Evolutionary conservation across 2,888 invertebrate species (phyloP).

Genomic region (Noctua comes): DNA sequence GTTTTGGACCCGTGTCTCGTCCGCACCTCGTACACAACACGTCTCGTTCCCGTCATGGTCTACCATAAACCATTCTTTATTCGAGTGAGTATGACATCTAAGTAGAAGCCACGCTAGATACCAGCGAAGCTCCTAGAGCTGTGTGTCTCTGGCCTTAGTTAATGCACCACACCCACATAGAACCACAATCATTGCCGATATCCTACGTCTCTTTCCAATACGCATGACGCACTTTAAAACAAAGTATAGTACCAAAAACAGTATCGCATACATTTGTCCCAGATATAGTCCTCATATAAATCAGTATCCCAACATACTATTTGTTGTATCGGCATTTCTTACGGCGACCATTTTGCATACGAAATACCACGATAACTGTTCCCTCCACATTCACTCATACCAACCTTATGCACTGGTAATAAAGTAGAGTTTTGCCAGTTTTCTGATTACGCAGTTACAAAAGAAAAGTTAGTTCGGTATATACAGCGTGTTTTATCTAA

Average conservation of each 20-base stretch:
- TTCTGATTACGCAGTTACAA: constrained; percentile 11
- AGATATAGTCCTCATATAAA: constrained; percentile 79
- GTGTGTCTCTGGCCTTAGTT: background rate
- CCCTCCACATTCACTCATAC: background rate
- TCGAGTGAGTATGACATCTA: background rate
- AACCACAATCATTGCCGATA: constrained; percentile 15
- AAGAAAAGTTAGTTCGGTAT: constrained; percentile 66
- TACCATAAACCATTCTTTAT: background rate
- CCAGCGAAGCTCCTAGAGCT: background rate
- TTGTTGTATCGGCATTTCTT: constrained; percentile 81
- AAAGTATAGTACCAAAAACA: constrained; percentile 58
- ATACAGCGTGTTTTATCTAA: constrained; percentile 80
- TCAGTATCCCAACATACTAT: constrained; percentile 77
- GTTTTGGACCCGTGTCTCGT: background rate
- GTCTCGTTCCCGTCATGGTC: background rate
- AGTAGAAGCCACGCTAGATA: background rate
- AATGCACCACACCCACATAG: constrained; percentile 29
- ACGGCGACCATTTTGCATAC: constrained; percentile 79
- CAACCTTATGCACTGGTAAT: accelerated
- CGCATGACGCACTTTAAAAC: constrained; percentile 34
- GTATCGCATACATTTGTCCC: constrained; percentile 74
- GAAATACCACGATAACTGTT: constrained; percentile 56
- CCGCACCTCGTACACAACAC: background rate
- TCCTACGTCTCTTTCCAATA: constrained; percentile 36
- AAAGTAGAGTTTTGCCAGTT: constrained; percentile 23